A percentile compares a stretch with the other conserved stretches of the same genome.
Evolutionary conservation across 1,140 invertebrate species (phyloP).

Genomic region (Drosophila baimaii): DNA sequence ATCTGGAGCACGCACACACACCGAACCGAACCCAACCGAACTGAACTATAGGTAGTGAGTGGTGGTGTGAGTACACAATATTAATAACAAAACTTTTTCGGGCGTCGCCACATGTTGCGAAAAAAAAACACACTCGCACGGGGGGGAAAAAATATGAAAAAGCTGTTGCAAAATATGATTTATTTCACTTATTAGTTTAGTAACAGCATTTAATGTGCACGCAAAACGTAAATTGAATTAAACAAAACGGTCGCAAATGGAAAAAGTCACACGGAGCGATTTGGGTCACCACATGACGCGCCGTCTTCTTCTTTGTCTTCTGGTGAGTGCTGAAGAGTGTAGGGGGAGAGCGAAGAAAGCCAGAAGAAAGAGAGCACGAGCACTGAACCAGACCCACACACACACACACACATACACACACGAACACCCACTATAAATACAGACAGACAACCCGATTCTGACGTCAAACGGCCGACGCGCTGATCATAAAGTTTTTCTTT

Average conservation of each 20-base stretch:
- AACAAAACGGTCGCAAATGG: conserved; percentile 45
- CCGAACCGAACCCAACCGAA: neutral
- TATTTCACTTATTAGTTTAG: conserved; percentile 40
- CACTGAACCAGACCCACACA: conserved; percentile 16
- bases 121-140: conserved; percentile 15
- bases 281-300: conserved; percentile 48
- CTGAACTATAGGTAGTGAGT: conserved; percentile 1
- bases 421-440: conserved; percentile 14
- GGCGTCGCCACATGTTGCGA: conserved; percentile 59
- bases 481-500: conserved; percentile 42
- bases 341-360: conserved; percentile 15
- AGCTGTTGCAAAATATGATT: conserved; percentile 31
- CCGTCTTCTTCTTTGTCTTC: conserved; percentile 16
- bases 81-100: conserved; percentile 31
- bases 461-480: conserved; percentile 43
- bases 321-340: conserved; percentile 14
- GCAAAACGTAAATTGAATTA: conserved; percentile 52
- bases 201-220: conserved; percentile 28
- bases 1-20: conserved; percentile 52
- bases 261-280: conserved; percentile 47
- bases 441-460: conserved; percentile 45
- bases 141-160: neutral
- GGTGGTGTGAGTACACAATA: conserved; percentile 21
- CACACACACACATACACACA: neutral
- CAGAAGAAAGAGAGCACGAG: conserved; percentile 33